These are phyloP conservation scores for Chauna torquata DNA, from an alignment of 2,113 vertebrate species.

Conservation along the genomic window DNA sequence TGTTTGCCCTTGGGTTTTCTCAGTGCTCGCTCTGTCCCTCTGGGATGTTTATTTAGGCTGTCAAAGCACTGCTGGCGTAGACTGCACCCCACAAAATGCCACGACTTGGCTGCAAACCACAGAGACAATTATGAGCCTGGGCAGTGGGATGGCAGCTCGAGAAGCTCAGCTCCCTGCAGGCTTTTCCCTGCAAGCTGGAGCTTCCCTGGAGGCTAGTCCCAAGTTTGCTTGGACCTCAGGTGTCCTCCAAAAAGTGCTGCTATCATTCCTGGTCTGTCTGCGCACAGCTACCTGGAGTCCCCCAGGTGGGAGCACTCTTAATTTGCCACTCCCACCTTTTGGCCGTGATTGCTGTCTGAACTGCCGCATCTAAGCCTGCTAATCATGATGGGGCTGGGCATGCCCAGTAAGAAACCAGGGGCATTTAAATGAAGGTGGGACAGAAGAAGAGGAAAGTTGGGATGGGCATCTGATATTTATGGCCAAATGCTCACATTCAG, in stretches of 20 bases:
- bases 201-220: not conserved
- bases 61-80: conserved; percentile 13
- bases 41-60: not conserved
- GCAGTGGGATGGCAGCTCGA: not conserved
- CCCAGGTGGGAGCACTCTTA: not conserved
- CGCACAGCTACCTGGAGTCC: not conserved
- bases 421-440: not conserved
- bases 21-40: not conserved
- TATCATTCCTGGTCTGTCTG: not conserved
- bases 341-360: not conserved
- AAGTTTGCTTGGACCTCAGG: not conserved
- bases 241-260: not conserved
- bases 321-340: not conserved
- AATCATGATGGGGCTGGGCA: not conserved
- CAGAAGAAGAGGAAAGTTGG: not conserved
- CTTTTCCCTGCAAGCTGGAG: not conserved
- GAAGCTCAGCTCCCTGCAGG: not conserved
- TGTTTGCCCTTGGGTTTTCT: not conserved
- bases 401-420: not conserved
- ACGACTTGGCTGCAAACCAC: not conserved
- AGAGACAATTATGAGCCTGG: not conserved
- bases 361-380: not conserved
- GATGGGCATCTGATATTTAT: not conserved
- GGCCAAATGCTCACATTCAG: not conserved
- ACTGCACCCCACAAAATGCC: not conserved